Percentiles rank a stretch among this genome's conserved stretches.
Evolutionary conservation across 2,888 invertebrate genomes (phyloP).

Genomic region (Thymelicus lineola): DNA sequence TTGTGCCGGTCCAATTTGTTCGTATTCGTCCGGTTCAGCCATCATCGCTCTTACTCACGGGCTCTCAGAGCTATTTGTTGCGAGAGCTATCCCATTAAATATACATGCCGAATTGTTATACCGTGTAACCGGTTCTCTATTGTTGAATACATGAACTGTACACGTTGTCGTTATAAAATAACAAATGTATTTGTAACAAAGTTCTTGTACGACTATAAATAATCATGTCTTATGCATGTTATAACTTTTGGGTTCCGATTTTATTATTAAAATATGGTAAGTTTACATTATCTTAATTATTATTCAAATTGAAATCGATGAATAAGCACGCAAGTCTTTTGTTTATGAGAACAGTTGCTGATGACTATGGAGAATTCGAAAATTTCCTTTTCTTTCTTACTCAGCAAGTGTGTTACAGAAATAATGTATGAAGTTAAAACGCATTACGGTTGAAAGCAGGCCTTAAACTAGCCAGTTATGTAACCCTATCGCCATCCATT

Average conservation of each 20-base stretch:
- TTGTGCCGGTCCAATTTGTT: slow-evolving; percentile 14
- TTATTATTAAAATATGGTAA: no score
- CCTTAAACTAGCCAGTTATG: no score
- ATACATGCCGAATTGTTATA: neutral
- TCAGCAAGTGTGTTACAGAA: no score
- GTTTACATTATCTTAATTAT: no score
- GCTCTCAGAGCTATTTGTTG: slow-evolving; percentile 3
- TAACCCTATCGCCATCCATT: no score
- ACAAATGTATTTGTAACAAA: neutral
- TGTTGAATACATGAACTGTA: neutral
- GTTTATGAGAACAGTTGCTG: no score
- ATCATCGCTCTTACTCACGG: slow-evolving; percentile 7
- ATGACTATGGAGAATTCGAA: no score
- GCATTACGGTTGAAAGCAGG: no score
- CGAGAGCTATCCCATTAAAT: slow-evolving; percentile 12
- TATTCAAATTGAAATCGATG: no score
- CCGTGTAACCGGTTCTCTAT: neutral
- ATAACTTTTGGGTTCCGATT: neutral
- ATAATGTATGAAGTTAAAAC: no score
- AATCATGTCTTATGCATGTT: neutral
- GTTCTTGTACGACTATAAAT: neutral
- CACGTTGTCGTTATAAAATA: neutral
- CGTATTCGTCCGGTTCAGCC: slow-evolving; percentile 8
- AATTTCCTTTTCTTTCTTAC: no score
- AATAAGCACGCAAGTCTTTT: no score